Base-by-base conservation (phyloP, 2,888 invertebrate species). In the Subacronicta megacephala region DNA sequence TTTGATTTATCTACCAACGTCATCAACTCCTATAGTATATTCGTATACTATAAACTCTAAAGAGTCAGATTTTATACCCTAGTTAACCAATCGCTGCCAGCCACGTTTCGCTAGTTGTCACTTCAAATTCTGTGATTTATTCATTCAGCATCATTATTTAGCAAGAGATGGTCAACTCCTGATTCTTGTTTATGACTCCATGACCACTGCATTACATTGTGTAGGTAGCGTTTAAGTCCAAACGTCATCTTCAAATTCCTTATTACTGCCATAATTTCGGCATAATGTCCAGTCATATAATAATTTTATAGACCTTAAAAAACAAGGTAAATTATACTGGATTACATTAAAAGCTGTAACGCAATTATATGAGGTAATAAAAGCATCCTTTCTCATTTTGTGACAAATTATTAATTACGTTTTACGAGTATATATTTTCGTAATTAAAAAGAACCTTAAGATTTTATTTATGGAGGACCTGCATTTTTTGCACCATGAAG, bases 271-370 rank as follows among this genome's bases (percentile, higher is more conserved):
- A 53, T 16, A 26, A 55, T 47, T 65, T 65, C 26, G 17, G 20
- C 23, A 49, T 47, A 42, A 42, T 38, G 7, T 36, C 9, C 1
- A 38, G 15, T 40, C 41, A 29, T 56, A 51, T 56, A 62, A 56
- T 41, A 49, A 55, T 59, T 66, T 72, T 69, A 72, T 49, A 16
- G 59, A 15, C 16, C 23, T 18, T 60, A 45, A 65, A 72, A 9
- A 29, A 41, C 38, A 12, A 29, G 10, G 15, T 17, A 12, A n/a
- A 44, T 54, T 57, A 60, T 42, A 58, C 38, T 23, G 41, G 18
- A 60, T 60, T 45, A 65, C 12, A 51, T 35, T 56, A 38, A 57
- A 53, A 5, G 5, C 17, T 35, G n/a, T 35, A 26, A 41, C 12
- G 47, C 7, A 17, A 33, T n/a, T 52, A 38, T 36, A 36, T 60